A percentile compares a stretch with the other conserved stretches of the same genome.
These are phyloP conservation scores for Torymus tubicola DNA, from an alignment of 2,888 invertebrate species.

Conservation along the genomic window DNA sequence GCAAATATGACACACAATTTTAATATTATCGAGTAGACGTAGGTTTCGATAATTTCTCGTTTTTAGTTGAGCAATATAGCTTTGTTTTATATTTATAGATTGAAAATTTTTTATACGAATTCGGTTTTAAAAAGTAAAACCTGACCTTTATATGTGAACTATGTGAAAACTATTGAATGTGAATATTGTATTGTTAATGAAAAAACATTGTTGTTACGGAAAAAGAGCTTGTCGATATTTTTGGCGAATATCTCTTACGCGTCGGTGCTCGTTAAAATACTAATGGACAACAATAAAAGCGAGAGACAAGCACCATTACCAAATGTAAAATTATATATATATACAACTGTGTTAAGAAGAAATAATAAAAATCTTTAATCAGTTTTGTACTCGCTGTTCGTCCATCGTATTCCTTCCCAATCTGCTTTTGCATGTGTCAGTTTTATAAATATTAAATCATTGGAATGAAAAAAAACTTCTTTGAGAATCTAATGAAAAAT, in stretches of 20 bases:
- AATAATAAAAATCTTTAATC: conserved; percentile 67
- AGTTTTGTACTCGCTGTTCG: conserved; percentile 66
- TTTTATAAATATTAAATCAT: neutral
- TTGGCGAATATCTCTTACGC: conserved; percentile 20
- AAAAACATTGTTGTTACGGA: conserved; percentile 19
- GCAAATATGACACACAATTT: conserved; percentile 9
- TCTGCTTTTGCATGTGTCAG: conserved; percentile 49
- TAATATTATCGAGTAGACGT: conserved; percentile 13
- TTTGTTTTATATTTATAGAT: conserved; percentile 6
- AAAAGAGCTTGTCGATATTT: conserved; percentile 48
- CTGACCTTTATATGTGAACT: neutral
- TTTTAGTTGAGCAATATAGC: neutral
- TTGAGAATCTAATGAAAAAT: conserved; percentile 7
- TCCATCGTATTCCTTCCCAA: conserved; percentile 59
- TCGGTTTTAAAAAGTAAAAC: conserved; percentile 20
- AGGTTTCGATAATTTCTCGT: conserved; percentile 17
- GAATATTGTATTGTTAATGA: conserved; percentile 8
- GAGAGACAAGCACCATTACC: conserved; percentile 40
- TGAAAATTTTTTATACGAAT: conserved; percentile 15
- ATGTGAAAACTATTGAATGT: conserved; percentile 18
- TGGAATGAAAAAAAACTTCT: neutral
- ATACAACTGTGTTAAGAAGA: conserved; percentile 42
- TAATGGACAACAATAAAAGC: conserved; percentile 54
- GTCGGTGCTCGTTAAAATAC: conserved; percentile 51
- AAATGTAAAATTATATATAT: conserved; percentile 54